Base-by-base conservation (phyloP, 2,113 vertebrate species). In the Calyptomena viridis region DNA sequence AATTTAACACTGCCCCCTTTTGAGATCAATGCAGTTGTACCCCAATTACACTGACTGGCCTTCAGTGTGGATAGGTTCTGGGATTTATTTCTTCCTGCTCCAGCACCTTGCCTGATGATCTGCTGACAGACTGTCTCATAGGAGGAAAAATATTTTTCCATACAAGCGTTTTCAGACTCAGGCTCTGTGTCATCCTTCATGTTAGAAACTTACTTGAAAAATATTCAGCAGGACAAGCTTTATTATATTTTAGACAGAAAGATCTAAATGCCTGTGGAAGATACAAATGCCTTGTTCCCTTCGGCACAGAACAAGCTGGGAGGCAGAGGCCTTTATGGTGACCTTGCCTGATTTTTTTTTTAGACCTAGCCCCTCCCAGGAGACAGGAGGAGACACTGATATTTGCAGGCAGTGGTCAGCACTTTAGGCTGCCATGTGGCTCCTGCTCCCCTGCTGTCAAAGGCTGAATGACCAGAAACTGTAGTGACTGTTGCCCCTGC, bases 1-100 rank as follows among this genome's bases (percentile, higher is more conserved):
- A 76, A 66, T 69, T 85, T 58, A 73, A 90, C 42, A 53, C 20
- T 89, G 74, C 66, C 42, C 28, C 74, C 84, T 93, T 91, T 44
- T 90, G 90, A 88, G 67, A 30, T 71, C 67, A 66, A 2, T 55
- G 49, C 31, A 63, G 25, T 37, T 87, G 73, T 31, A 44, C 28
- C 27, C 16, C 46, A 16, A 8, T 42, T 72, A 31, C 7, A n/a
- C 46, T n/a, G 66, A 33, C 28, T 37, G 74, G 24, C 31, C 18
- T 46, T 49, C 78, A 72, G 8, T 4, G 10, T 49, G 74, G 53
- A 16, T 35, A 17, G 24, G 19, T 10, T 89, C 58, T 85, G 69
- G 37, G 23, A 35, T 93, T 80, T 79, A 62, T 49, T 90, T 52
- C 49, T 76, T 79, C 46, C 49, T 64, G 33, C 31, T 58, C 56